Base-by-base conservation (phyloP, 2,113 vertebrate genomes). In the Zosterops lateralis region DNA sequence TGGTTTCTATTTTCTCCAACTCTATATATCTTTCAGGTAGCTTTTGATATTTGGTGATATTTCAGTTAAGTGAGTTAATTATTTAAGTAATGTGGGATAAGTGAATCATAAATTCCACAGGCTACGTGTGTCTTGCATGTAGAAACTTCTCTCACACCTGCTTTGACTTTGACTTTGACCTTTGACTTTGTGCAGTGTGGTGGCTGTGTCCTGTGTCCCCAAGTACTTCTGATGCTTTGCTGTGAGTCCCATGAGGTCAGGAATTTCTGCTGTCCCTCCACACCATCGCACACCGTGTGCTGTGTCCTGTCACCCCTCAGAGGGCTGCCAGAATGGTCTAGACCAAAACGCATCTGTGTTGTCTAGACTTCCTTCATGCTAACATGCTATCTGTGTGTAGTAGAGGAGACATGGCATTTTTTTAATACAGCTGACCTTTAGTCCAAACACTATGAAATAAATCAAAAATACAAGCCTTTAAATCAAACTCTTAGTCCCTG, bases 231-330 rank as follows among this genome's bases (percentile, higher is more conserved):
- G 19, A 19, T 26, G 50, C 17, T 72, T 62, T 67, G 34, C 28
- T 13, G 34, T 26, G 29, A 20, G 4, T 29, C 9, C 12, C 26
- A 11, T 4, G 28, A 78, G 26, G 20, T 56, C 47, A 62, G 16
- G 48, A 4, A 7, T 50, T 78, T 75, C 22, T 10, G 5, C 20
- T n/a, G 14, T 4, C 12, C 12, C n/a, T 26, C 16, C 1, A 0
- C 25, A n/a, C 3, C 9, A 36, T 21, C 4, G 10, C 70, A 62
- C 11, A 7, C 42, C 9, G 0, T 25, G 40, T 58, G 14, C 24
- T 45, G 9, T 32, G 31, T 13, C 18, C 13, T 44, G 24, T 32
- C 29, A 36, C 21, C 20, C 70, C 22, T 24, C 15, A 80, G 29
- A n/a, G 17, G 26, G 6, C 19, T 29, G 38, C 10, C 25, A 42